Conservation (phyloP, 2,797 vertebrate species). For the Muscicapa striata region DNA sequence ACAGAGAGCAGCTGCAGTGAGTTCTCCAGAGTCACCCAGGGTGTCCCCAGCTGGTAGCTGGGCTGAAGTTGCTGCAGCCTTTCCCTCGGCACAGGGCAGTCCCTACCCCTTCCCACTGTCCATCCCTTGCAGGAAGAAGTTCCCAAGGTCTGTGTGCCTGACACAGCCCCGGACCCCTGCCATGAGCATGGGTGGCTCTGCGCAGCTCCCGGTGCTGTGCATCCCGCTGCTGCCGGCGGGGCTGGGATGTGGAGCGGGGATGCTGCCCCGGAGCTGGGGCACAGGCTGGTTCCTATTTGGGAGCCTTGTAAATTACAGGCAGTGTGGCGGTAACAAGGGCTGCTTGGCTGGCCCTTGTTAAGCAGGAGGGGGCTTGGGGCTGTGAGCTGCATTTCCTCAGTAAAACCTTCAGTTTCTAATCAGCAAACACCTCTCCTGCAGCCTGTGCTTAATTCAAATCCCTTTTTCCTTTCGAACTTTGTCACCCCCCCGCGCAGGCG, state of each 20-base stretch:
- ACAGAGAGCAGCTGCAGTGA: neutral
- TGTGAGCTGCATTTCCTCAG: conserved; percentile 73
- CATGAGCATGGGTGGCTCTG: accelerated
- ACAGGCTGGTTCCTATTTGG: conserved; percentile 68
- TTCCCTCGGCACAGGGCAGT: neutral
- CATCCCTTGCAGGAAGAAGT: neutral
- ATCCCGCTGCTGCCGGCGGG: neutral
- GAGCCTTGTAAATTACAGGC: conserved; percentile 71
- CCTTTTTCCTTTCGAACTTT: neutral
- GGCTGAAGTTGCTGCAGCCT: neutral
- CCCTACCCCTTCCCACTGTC: neutral
- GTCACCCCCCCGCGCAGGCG: neutral
- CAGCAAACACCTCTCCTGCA: conserved; percentile 63
- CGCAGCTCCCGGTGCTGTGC: neutral
- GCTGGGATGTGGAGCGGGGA: neutral
- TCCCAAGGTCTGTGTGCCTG: accelerated
- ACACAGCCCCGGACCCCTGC: accelerated
- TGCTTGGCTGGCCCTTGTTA: conserved; percentile 65
- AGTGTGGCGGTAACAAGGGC: conserved; percentile 60
- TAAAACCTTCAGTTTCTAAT: conserved; percentile 75
- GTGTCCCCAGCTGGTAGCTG: conserved; percentile 8
- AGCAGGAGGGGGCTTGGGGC: conserved; percentile 67
- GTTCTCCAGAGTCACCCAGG: neutral
- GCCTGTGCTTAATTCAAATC: neutral
- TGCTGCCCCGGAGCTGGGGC: neutral